Conservation (phyloP, 2,113 vertebrate genomes). For the Cynoglossus semilaevis region DNA sequence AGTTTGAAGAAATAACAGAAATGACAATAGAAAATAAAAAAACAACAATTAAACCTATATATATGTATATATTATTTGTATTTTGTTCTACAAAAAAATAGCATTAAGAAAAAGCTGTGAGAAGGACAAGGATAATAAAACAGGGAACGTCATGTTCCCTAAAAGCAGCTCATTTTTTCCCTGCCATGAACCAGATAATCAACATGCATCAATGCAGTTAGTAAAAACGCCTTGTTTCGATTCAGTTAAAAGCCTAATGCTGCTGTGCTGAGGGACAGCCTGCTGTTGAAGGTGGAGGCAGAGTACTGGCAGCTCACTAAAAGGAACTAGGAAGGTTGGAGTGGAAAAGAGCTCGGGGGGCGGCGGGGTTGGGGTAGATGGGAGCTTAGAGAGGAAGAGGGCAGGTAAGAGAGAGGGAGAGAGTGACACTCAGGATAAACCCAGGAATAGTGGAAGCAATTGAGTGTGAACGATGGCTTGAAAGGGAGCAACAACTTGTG, state of each 20-base stretch:
- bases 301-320: slow-evolving; percentile 14
- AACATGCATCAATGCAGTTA: slow-evolving; percentile 1
- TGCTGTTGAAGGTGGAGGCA: slow-evolving; percentile 30
- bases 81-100: no score
- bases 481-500: background rate
- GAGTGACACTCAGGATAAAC: slow-evolving; percentile 41
- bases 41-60: no score
- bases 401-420: slow-evolving; percentile 13
- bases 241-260: slow-evolving; percentile 28
- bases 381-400: background rate
- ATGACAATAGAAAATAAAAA: no score
- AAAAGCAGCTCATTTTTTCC: background rate
- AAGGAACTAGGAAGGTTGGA: slow-evolving; percentile 1
- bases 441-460: slow-evolving; percentile 35
- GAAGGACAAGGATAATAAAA: no score
- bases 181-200: slow-evolving; percentile 18
- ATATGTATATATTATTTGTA: no score
- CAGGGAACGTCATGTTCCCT: no score
- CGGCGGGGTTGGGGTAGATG: background rate
- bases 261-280: slow-evolving; percentile 18
- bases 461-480: slow-evolving; percentile 24
- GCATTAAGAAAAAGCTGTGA: no score
- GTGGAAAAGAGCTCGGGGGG: no score
- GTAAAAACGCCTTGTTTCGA: slow-evolving; percentile 9
- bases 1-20: no score